Evolutionary conservation across 2,888 invertebrate genomes (phyloP), one percentile per base, ranked within the genome.

Genomic region (Blera fallax): DNA sequence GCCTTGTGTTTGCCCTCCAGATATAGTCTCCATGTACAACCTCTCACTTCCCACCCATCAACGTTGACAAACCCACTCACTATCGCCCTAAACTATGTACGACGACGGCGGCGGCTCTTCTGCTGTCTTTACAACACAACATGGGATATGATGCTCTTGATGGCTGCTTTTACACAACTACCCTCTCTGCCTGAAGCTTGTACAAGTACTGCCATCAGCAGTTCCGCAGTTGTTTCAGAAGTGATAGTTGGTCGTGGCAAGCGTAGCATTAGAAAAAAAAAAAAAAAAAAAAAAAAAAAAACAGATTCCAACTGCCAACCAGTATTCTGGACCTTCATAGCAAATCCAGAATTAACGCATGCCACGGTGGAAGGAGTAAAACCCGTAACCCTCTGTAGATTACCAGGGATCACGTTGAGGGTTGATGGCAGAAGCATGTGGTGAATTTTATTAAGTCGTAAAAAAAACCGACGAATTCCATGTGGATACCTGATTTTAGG

Each of bases 361-460:
- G 54, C 60, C 48, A 58, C 40, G 56, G 69, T 18, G 24, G 67
- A 27, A n/a, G 58, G 14, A 62, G 54, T 29, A 74, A 27, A 73
- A 67, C 72, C 60, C 64, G 27, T 76, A 74, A 76, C 70, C 76
- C 72, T 54, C 62, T 67, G 40, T 60, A 85, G 85, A 85, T 85
- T 85, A 85, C 69, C 67, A 54, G 48, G 58, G 81, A 85, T 81
- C 80, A 85, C 67, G 62, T 77, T 85, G 60, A 72, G 76, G 76
- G 80, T 62, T 81, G 67, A 77, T 74, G 73, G 73, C 72, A 65
- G 48, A 60, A 67, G 85, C 81, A 85, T 85, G 85, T 76, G 81
- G 85, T 85, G 85, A 85, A 85, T 81, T 85, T 85, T 85, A 85
- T 85, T 85, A 72, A 77, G 85, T 80, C 85, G 81, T 85, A 85